phyloP scores from a whole-genome alignment of 2,113 vertebrate species.

The Chaetorhynchus papuensis region DNA sequence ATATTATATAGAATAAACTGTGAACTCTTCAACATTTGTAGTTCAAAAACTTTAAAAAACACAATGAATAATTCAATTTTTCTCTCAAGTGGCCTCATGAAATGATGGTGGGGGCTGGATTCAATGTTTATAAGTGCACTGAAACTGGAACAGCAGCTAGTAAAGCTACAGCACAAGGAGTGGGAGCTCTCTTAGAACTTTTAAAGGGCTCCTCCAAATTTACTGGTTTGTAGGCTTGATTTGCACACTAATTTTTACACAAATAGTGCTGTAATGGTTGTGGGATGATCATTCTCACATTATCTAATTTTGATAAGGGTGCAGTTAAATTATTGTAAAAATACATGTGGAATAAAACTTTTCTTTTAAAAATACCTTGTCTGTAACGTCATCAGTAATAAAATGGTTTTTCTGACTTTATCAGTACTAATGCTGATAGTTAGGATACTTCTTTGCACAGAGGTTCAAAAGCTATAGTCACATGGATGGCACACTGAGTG shows the following conservation, averaged over 20 bases:
- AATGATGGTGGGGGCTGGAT: not conserved
- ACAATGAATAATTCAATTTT: conserved; percentile 42
- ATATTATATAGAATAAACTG: not conserved
- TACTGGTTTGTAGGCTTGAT: not conserved
- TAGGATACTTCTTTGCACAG: not conserved
- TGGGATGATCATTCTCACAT: not conserved
- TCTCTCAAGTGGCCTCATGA: not conserved
- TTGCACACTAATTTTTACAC: not conserved
- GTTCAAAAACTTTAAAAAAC: conserved; percentile 20
- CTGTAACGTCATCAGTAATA: not conserved
- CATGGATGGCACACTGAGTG: not conserved
- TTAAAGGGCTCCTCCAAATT: not conserved
- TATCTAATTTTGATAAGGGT: not conserved
- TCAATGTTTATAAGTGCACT: not conserved
- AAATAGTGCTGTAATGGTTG: not conserved
- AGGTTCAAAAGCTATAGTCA: not conserved
- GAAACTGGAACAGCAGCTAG: not conserved
- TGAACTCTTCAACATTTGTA: not conserved
- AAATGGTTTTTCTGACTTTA: not conserved
- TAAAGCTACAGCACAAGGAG: not conserved
- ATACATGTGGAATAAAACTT: not conserved
- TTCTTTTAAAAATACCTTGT: not conserved
- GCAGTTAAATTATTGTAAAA: not conserved
- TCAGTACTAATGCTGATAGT: not conserved
- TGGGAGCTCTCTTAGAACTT: not conserved